phyloP scores from a whole-genome alignment of 2,113 vertebrate species.

The Megatriorchis doriae region DNA sequence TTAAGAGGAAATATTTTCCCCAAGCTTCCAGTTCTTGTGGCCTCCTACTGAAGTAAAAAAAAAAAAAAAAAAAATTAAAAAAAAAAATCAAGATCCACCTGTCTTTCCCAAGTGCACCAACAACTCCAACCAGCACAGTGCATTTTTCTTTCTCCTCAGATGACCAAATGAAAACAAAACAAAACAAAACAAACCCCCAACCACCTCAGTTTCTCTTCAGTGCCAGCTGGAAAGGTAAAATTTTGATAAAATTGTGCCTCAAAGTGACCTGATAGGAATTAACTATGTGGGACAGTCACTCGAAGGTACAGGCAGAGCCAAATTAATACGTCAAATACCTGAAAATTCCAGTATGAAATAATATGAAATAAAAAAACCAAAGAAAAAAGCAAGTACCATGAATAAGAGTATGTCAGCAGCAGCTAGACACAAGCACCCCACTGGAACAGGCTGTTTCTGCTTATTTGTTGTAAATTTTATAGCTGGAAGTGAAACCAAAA shows the following conservation, averaged over 20 bases:
- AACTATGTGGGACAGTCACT: background rate
- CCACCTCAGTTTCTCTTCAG: background rate
- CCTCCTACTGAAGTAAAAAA: background rate
- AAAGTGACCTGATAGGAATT: background rate
- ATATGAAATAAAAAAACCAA: background rate
- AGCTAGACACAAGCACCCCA: background rate
- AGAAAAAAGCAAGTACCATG: background rate
- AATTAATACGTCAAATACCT: background rate
- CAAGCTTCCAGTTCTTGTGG: background rate
- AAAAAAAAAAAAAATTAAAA: too few relatives aligned
- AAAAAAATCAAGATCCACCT: background rate
- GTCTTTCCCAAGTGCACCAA: background rate
- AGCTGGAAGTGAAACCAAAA: background rate
- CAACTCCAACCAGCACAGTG: background rate
- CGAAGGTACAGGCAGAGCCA: background rate
- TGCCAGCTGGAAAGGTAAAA: background rate
- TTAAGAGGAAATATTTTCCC: background rate
- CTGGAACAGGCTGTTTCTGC: background rate
- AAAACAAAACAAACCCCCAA: background rate
- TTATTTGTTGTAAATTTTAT: background rate
- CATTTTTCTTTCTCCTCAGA: background rate
- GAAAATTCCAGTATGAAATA: background rate
- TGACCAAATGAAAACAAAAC: background rate
- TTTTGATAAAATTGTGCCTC: background rate
- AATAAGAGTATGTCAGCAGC: background rate